A percentile compares a stretch with the other conserved stretches of the same genome.
Conservation (phyloP, 2,797 vertebrate species). For the Onychomys leucogaster region DNA sequence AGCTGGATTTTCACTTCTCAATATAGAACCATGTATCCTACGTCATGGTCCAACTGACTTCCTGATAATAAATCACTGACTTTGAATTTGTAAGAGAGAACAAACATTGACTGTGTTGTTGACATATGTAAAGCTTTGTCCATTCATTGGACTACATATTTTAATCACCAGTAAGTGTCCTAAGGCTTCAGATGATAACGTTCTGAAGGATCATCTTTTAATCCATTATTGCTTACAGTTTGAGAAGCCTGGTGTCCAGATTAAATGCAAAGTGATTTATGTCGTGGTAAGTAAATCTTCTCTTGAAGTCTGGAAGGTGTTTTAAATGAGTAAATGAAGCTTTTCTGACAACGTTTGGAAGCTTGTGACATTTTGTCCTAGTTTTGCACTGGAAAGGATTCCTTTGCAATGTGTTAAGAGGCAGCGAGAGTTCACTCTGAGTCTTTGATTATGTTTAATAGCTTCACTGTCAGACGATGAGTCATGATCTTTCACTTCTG, state of each 20-base stretch:
- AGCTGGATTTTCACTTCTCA: slow-evolving; percentile 85
- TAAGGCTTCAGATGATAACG: slow-evolving; percentile 82
- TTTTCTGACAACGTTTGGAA: slow-evolving; percentile 61
- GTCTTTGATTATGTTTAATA: slow-evolving; percentile 78
- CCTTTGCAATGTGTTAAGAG: slow-evolving; percentile 72
- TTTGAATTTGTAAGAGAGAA: slow-evolving; percentile 83
- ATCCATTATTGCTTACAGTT: slow-evolving; percentile 75
- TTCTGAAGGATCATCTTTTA: slow-evolving; percentile 75
- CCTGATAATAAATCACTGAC: slow-evolving; percentile 86
- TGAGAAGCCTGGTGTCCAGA: slow-evolving; percentile 63
- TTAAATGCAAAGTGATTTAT: slow-evolving; percentile 73
- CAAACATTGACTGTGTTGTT: slow-evolving; percentile 85
- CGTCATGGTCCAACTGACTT: slow-evolving; percentile 77
- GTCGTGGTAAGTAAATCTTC: slow-evolving; percentile 84
- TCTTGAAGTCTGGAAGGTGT: slow-evolving; percentile 56
- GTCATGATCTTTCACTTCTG: slow-evolving; percentile 77
- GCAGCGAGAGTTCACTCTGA: slow-evolving; percentile 59
- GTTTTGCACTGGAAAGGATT: slow-evolving; percentile 56
- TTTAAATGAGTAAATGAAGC: slow-evolving; percentile 69
- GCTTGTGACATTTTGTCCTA: slow-evolving; percentile 58
- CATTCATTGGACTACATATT: slow-evolving; percentile 78
- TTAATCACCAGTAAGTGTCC: slow-evolving; percentile 72
- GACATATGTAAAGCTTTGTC: slow-evolving; percentile 73
- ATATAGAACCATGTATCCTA: slow-evolving; percentile 81
- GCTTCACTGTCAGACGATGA: slow-evolving; percentile 75